These are phyloP conservation scores for Trachelus troglodyta DNA, from an alignment of 2,888 invertebrate genomes.

Conservation along the genomic window DNA sequence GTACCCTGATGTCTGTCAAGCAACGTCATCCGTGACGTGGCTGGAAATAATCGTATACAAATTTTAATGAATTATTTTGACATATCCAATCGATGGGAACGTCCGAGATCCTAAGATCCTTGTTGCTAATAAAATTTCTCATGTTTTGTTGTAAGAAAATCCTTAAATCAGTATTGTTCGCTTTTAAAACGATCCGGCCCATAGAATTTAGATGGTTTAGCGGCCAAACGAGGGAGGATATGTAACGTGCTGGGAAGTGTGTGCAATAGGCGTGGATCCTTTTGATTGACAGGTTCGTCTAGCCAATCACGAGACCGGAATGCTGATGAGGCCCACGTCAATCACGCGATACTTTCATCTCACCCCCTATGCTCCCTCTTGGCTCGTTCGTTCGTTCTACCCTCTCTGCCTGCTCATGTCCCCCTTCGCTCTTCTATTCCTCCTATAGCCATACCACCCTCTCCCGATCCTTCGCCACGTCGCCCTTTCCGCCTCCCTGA, in stretches of 20 bases:
- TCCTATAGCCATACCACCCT: conserved; percentile 28
- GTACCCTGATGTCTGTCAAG: too few species aligned
- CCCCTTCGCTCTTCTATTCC: conserved; percentile 3
- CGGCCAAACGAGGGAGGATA: background rate
- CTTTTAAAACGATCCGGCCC: background rate
- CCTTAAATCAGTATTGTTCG: background rate
- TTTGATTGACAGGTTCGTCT: conserved; percentile 86
- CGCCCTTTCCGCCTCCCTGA: conserved; percentile 19
- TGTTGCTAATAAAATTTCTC: background rate
- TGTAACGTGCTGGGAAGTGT: conserved; percentile 26
- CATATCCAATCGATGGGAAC: background rate
- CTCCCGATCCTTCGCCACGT: conserved; percentile 27
- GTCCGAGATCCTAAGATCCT: background rate
- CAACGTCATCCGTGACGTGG: background rate
- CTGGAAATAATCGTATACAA: background rate
- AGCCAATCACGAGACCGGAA: conserved; percentile 81
- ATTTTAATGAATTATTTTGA: background rate
- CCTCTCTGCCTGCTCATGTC: conserved; percentile 37
- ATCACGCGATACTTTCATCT: conserved; percentile 70
- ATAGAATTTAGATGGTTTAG: background rate
- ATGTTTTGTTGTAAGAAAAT: background rate
- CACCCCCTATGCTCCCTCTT: conserved; percentile 49
- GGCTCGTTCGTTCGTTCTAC: conserved; percentile 31
- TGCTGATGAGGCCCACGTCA: conserved; percentile 83
- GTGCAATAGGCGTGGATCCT: conserved; percentile 68